These are phyloP conservation scores for Eucidaris tribuloides DNA, from an alignment of 35 echinoderm and acorn worm species.

Conservation along the genomic window DNA sequence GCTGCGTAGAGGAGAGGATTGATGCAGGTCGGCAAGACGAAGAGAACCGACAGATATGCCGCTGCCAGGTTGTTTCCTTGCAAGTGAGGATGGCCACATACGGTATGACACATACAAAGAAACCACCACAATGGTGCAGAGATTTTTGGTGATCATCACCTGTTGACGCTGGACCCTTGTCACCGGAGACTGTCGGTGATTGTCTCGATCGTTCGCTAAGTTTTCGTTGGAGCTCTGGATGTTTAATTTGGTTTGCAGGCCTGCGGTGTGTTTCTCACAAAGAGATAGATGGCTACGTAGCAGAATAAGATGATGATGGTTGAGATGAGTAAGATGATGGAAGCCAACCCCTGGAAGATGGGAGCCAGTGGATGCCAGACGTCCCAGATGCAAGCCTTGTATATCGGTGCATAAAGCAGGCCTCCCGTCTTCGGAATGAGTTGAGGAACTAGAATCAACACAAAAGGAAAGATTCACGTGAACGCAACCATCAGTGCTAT, in stretches of 20 bases:
- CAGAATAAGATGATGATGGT: background rate
- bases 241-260: background rate
- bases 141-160: constrained; percentile 14
- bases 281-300: constrained; percentile 12
- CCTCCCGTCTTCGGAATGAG: background rate
- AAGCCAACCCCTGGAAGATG: background rate
- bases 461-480: constrained; percentile 6
- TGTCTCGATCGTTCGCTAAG: background rate
- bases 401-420: background rate
- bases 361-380: background rate
- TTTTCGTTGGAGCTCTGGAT: background rate
- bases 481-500: background rate
- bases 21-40: background rate
- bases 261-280: background rate
- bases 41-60: background rate
- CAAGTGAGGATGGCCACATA: background rate
- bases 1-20: constrained; percentile 3
- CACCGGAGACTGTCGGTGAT: background rate
- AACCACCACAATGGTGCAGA: constrained; percentile 22
- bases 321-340: background rate
- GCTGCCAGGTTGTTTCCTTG: background rate
- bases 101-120: background rate
- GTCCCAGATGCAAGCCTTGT: background rate
- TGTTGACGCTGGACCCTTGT: background rate
- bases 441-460: background rate